Conservation (phyloP, 2,888 invertebrate genomes). For the Calameuta pallipes region DNA sequence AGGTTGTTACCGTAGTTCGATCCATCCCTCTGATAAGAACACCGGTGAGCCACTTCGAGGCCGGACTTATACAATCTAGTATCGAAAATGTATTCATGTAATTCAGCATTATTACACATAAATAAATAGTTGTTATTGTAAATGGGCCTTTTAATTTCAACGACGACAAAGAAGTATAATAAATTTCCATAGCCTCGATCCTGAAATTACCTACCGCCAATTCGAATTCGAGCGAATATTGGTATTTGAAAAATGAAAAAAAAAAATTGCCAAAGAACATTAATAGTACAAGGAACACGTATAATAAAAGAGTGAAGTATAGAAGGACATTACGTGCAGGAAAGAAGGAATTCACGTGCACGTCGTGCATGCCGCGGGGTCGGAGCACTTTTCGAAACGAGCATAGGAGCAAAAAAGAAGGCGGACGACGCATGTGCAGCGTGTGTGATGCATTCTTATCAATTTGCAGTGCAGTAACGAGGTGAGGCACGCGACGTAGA, state of each 20-base stretch:
- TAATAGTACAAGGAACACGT: neutral
- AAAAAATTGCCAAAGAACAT: too few relatives aligned
- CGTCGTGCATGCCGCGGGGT: neutral
- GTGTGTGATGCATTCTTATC: slow-evolving; percentile 57
- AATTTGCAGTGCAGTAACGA: slow-evolving; percentile 59
- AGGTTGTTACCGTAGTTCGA: slow-evolving; percentile 3
- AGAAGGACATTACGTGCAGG: neutral
- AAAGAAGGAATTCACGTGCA: neutral
- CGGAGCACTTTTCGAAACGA: slow-evolving; percentile 21
- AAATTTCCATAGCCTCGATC: neutral
- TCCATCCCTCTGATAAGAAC: slow-evolving; percentile 1
- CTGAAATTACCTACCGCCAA: neutral
- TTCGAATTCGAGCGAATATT: neutral
- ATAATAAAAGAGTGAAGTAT: too few relatives aligned
- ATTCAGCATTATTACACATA: slow-evolving; percentile 67
- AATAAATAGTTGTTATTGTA: slow-evolving; percentile 68
- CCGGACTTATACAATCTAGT: slow-evolving; percentile 59
- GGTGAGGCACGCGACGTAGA: slow-evolving; percentile 56
- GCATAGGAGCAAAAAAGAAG: slow-evolving; percentile 24
- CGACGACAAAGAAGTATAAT: neutral
- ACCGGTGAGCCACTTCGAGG: slow-evolving; percentile 15
- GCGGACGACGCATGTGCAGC: slow-evolving; percentile 35
- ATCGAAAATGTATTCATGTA: slow-evolving; percentile 65
- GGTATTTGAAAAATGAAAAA: neutral
- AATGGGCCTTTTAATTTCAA: slow-evolving; percentile 4